Conservation (phyloP, 2,888 invertebrate species). For the Sarcophaga caerulescens region DNA sequence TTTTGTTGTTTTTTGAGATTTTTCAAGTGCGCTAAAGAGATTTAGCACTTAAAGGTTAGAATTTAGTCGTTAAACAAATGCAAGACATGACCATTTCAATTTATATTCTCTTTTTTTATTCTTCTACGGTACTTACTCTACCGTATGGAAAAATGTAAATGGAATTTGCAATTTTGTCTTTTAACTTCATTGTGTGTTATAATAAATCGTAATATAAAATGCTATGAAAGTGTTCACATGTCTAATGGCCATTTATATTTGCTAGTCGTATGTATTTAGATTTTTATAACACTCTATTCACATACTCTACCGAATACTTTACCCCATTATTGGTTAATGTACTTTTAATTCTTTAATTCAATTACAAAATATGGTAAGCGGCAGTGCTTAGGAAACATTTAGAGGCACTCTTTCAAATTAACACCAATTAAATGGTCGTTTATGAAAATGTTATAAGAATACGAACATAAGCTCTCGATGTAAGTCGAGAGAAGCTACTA, state of each 20-base stretch:
- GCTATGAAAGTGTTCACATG: slow-evolving; percentile 11
- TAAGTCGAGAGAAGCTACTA: too few relatives aligned
- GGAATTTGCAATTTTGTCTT: not conserved
- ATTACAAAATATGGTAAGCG: not conserved
- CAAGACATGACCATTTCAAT: not conserved
- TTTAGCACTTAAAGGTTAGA: slow-evolving; percentile 28
- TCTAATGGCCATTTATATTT: slow-evolving; percentile 29
- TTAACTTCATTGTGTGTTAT: not conserved
- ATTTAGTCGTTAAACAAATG: slow-evolving; percentile 43
- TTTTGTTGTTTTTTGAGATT: slow-evolving; percentile 3
- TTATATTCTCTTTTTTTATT: not conserved
- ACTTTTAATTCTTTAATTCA: slow-evolving; percentile 19
- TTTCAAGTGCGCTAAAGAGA: not conserved
- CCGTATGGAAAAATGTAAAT: not conserved
- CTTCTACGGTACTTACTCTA: too few relatives aligned
- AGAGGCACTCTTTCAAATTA: not conserved
- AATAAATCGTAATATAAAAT: not conserved
- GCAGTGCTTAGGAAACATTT: not conserved
- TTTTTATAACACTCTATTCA: not conserved
- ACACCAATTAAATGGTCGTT: not conserved
- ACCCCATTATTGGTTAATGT: slow-evolving; percentile 10
- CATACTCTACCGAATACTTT: not conserved
- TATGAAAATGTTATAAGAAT: too few relatives aligned
- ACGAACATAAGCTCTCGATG: too few relatives aligned
- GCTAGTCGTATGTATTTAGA: not conserved